Conservation (phyloP, 2,797 vertebrate species). For the Aselliscus stoliczkanus region DNA sequence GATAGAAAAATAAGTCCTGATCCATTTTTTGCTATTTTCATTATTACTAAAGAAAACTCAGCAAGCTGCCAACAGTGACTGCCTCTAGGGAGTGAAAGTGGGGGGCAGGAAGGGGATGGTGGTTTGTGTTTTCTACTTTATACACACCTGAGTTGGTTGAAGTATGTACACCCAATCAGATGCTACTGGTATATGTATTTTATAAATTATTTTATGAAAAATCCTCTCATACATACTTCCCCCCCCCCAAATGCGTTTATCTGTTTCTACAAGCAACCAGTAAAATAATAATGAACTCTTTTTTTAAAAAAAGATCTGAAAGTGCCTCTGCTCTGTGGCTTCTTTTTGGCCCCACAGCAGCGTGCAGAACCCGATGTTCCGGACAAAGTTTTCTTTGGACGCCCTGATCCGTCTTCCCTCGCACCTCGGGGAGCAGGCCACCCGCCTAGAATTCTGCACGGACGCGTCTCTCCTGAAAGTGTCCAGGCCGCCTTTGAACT, state of each 20-base stretch:
- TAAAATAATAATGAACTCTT: neutral
- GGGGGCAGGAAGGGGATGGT: too few species aligned
- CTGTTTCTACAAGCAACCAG: neutral
- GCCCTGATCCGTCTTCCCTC: neutral
- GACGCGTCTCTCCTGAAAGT: neutral
- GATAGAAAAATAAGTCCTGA: neutral
- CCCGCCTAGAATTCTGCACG: neutral
- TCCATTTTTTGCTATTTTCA: neutral
- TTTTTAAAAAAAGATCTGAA: neutral
- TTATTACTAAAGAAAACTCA: neutral
- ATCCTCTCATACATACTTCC: neutral
- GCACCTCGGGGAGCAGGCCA: neutral
- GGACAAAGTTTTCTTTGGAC: neutral
- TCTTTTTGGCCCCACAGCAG: neutral
- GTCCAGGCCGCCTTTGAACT: slow-evolving; percentile 9
- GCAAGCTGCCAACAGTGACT: neutral
- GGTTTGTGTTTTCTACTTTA: neutral
- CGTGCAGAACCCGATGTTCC: neutral
- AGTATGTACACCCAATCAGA: neutral
- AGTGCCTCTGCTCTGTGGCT: neutral
- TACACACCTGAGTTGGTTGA: neutral
- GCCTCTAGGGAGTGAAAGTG: neutral
- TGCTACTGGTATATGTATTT: neutral
- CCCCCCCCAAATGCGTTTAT: neutral
- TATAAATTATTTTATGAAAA: neutral